Conservation (phyloP, 2,888 invertebrate species). For the Tetropium fuscum region DNA sequence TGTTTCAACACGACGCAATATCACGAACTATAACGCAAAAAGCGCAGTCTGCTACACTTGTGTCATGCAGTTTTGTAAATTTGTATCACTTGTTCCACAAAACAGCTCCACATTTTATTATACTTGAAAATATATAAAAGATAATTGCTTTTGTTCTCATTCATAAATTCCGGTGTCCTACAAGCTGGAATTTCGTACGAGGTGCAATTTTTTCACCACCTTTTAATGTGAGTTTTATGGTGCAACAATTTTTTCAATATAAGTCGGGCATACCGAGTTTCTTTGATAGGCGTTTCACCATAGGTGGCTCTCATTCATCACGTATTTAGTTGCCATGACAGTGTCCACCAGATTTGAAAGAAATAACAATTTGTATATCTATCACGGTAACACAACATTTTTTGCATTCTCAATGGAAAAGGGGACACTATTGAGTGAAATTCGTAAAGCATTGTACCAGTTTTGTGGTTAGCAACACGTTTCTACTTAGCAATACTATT, state of each 20-base stretch:
- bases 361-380: too few relatives aligned
- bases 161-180: constrained; percentile 41
- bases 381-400: too few relatives aligned
- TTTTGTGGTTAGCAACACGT: too few relatives aligned
- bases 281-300: too few relatives aligned
- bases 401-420: too few relatives aligned
- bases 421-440: too few relatives aligned
- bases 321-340: too few relatives aligned
- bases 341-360: too few relatives aligned
- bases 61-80: constrained; percentile 35
- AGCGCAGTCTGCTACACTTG: constrained; percentile 30
- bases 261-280: background rate
- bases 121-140: constrained; percentile 29
- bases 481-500: too few relatives aligned
- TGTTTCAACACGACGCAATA: constrained; percentile 38
- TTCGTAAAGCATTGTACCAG: too few relatives aligned
- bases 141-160: constrained; percentile 47
- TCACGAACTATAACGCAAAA: constrained; percentile 28
- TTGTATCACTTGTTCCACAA: constrained; percentile 33
- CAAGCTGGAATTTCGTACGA: constrained; percentile 35
- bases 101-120: constrained; percentile 28
- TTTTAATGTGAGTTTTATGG: constrained; percentile 28
- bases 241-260: background rate
- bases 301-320: too few relatives aligned
- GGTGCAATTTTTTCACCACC: constrained; percentile 33